These are phyloP conservation scores for Diabrotica balteata DNA, from an alignment of 2,888 invertebrate species.

Conservation along the genomic window DNA sequence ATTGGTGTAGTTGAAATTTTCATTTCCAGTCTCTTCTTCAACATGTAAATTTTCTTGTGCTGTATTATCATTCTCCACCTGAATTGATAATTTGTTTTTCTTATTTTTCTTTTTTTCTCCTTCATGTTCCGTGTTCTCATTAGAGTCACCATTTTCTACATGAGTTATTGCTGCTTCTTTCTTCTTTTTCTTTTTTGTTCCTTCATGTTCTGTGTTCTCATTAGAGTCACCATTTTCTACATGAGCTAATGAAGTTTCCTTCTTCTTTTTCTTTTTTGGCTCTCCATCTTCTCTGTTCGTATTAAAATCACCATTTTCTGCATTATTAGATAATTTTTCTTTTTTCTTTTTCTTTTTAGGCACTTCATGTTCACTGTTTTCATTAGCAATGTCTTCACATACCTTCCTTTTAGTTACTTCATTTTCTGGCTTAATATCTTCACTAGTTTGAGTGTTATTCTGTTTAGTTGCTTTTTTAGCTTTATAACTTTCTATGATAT, in stretches of 20 bases:
- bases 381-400: conserved; percentile 22
- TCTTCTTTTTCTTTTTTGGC: conserved; percentile 15
- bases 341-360: conserved; percentile 61
- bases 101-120: conserved; percentile 28
- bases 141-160: conserved; percentile 36
- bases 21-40: conserved; percentile 39
- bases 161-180: neutral
- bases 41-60: no score
- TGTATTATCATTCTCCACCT: no score
- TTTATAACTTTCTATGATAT: conserved; percentile 59
- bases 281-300: neutral
- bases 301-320: conserved; percentile 7
- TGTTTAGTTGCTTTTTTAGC: conserved; percentile 26
- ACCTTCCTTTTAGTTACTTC: conserved; percentile 12
- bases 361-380: conserved; percentile 32
- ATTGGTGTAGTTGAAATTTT: conserved; percentile 45
- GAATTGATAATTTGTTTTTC: no score
- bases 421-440: conserved; percentile 32
- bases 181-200: conserved; percentile 41
- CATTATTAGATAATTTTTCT: conserved; percentile 39
- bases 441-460: conserved; percentile 7
- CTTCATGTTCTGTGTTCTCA: conserved; percentile 25
- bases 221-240: conserved; percentile 7
- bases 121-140: conserved; percentile 14
- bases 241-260: conserved; percentile 31